A percentile compares a stretch with the other conserved stretches of the same genome.
Conservation (phyloP, 2,797 vertebrate species). For the Coracias cyanogaster region DNA sequence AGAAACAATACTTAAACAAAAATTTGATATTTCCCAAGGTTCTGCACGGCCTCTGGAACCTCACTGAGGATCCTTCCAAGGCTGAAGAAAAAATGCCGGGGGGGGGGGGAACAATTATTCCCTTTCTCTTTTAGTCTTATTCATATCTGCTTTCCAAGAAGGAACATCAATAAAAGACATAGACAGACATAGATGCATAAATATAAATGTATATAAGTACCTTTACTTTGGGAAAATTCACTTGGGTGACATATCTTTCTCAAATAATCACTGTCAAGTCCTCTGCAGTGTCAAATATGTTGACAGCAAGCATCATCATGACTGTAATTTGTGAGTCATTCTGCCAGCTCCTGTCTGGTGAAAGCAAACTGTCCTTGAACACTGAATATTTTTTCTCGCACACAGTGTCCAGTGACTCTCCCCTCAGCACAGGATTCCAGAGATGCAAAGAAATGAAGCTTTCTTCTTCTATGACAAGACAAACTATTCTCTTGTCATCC, state of each 20-base stretch:
- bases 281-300: not conserved
- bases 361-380: slow-evolving; percentile 42
- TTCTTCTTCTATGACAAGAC: not conserved
- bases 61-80: not conserved
- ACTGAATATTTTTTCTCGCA: not conserved
- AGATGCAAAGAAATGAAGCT: not conserved
- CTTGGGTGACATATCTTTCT: not conserved
- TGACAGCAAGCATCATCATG: slow-evolving; percentile 13
- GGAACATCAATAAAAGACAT: not conserved
- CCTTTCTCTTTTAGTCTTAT: not conserved
- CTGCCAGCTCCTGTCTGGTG: slow-evolving; percentile 13
- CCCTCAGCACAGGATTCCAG: not conserved
- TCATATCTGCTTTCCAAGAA: not conserved
- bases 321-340: slow-evolving; percentile 36
- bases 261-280: not conserved
- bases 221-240: not conserved
- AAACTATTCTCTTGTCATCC: not conserved
- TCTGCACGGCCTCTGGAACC: not conserved
- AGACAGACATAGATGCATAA: not conserved
- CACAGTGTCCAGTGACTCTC: not conserved
- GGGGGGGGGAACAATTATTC: not conserved
- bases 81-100: not conserved
- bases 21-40: not conserved
- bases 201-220: not conserved
- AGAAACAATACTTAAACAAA: not conserved